Percentiles rank a stretch among this genome's conserved stretches.
Conservation (phyloP, 1,140 invertebrate species). For the Rhopalosiphum padi region DNA sequence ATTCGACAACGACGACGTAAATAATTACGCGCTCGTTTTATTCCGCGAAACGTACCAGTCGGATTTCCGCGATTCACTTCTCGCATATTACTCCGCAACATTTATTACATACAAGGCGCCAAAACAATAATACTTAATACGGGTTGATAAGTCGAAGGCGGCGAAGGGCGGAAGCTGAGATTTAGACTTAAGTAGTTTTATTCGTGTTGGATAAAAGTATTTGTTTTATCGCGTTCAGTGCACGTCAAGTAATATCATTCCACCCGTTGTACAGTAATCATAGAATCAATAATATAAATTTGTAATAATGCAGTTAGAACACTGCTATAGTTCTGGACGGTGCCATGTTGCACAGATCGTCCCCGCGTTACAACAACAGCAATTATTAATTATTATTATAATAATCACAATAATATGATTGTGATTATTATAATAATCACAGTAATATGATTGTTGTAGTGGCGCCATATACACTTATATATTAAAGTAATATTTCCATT, state of each 20-base stretch:
- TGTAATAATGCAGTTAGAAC: background rate
- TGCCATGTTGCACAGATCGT: too few relatives aligned
- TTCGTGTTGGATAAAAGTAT: background rate
- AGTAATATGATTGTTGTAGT: background rate
- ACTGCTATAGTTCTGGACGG: background rate
- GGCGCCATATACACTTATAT: background rate
- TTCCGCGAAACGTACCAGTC: background rate
- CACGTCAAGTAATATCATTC: background rate
- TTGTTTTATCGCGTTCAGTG: background rate
- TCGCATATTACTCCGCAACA: background rate
- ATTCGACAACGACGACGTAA: background rate
- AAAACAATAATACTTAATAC: background rate
- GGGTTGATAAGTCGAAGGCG: background rate
- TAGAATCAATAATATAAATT: too few relatives aligned
- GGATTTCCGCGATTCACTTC: background rate
- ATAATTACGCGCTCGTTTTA: background rate
- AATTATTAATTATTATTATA: background rate
- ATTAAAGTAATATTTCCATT: background rate
- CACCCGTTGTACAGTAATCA: too few relatives aligned
- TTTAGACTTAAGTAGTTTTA: background rate
- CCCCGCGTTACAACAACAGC: background rate
- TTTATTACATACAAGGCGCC: background rate
- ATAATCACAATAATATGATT: background rate
- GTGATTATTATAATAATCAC: too few relatives aligned
- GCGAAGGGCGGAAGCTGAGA: background rate